Conservation (phyloP, 2,113 vertebrate species). For the Mungos mungo region DNA sequence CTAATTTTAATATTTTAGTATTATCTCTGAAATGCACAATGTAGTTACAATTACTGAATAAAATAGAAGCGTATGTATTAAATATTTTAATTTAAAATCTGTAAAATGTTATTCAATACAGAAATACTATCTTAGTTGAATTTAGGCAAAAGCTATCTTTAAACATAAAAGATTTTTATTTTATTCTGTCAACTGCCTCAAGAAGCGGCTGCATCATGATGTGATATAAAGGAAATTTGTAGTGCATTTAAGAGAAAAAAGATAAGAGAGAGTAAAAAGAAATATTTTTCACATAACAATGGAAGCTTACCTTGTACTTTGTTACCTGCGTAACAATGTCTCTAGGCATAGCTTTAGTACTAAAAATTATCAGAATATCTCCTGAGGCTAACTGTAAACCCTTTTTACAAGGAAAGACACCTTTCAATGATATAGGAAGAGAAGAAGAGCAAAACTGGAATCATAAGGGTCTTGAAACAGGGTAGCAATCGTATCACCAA, state of each 20-base stretch:
- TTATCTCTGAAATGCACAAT: neutral
- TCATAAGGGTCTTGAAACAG: neutral
- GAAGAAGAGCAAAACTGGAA: neutral
- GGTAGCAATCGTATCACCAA: neutral
- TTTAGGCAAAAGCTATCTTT: slow-evolving; percentile 40
- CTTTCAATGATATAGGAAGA: neutral
- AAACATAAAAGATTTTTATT: slow-evolving; percentile 5
- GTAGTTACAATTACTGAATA: neutral
- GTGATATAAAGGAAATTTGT: neutral
- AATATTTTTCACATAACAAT: neutral
- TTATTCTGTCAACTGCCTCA: neutral
- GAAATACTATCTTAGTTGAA: neutral
- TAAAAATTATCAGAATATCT: neutral
- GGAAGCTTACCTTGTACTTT: neutral
- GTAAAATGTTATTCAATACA: neutral
- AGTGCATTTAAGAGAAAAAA: neutral
- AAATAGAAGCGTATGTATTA: neutral
- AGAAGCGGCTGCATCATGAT: neutral
- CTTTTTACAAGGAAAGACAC: neutral
- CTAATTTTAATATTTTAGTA: neutral
- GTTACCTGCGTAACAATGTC: neutral
- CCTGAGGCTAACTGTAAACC: neutral
- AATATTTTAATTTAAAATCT: neutral
- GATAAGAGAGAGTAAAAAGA: neutral
- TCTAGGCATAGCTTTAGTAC: neutral